A percentile compares a stretch with the other conserved stretches of the same genome.
These are phyloP conservation scores for Bergia sp. DNA, from an alignment of 92 coral and sea anemone species.

Conservation along the genomic window DNA sequence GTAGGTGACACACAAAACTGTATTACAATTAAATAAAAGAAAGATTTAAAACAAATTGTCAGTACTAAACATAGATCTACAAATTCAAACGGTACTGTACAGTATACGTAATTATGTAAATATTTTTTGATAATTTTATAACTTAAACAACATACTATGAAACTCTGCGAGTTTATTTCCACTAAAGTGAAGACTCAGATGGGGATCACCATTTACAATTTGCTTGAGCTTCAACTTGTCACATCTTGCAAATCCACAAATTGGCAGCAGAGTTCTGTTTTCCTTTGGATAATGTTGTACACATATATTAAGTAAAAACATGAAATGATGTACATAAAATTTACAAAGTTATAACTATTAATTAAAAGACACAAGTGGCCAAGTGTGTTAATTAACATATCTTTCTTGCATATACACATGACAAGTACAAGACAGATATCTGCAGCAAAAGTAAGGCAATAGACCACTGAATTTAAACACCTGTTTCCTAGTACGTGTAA, in stretches of 20 bases:
- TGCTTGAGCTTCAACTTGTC: slow-evolving; percentile 15
- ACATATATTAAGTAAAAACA: not conserved
- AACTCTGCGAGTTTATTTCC: slow-evolving; percentile 1
- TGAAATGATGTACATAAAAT: not conserved
- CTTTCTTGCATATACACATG: too few relatives aligned
- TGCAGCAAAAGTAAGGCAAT: too few relatives aligned
- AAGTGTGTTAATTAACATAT: too few relatives aligned
- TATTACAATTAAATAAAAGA: too few relatives aligned
- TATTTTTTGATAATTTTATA: not conserved
- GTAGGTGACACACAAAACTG: too few relatives aligned
- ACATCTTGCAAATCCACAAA: slow-evolving; percentile 31
- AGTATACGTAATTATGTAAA: not conserved
- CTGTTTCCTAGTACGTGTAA: too few relatives aligned
- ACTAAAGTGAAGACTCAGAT: not conserved
- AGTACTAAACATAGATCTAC: too few relatives aligned
- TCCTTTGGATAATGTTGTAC: not conserved
- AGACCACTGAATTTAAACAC: too few relatives aligned
- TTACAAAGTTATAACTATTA: not conserved
- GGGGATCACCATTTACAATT: not conserved
- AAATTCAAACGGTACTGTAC: too few relatives aligned
- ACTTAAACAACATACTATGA: not conserved
- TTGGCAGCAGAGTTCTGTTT: not conserved
- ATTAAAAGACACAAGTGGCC: not conserved
- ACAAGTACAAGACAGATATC: too few relatives aligned
- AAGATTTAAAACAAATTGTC: too few relatives aligned